A percentile compares a stretch with the other conserved stretches of the same genome.
Conservation (phyloP, 2,113 vertebrate species). For the Phyllostomus discolor region DNA sequence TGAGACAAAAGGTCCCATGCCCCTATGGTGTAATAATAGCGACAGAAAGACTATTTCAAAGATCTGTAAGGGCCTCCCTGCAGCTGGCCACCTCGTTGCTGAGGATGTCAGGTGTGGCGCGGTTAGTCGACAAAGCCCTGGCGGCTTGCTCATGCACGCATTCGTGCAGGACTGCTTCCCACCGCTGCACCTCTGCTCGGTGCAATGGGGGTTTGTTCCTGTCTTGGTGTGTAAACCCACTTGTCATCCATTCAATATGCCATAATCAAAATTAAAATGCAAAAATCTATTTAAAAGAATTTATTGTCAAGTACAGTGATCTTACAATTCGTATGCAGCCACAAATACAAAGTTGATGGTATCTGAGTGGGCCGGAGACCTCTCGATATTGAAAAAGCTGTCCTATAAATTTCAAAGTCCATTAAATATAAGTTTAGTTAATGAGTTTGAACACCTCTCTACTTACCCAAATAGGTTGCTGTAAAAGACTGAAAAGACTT, state of each 20-base stretch:
- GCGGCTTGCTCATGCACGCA: background rate
- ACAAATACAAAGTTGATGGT: background rate
- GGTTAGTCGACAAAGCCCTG: no score
- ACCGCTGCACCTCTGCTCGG: background rate
- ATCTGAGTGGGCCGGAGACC: background rate
- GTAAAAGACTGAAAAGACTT: slow-evolving; percentile 49
- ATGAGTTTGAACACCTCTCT: slow-evolving; percentile 42
- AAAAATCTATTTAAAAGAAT: background rate
- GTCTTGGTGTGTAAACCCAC: background rate
- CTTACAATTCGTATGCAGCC: background rate
- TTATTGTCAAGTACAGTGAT: background rate
- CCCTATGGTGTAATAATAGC: background rate
- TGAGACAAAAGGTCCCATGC: background rate
- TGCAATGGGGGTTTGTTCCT: background rate
- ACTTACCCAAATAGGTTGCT: slow-evolving; percentile 12
- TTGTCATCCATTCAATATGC: background rate
- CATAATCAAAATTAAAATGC: slow-evolving; percentile 19
- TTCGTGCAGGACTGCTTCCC: background rate
- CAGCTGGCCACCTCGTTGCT: background rate
- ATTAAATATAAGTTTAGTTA: slow-evolving; percentile 2
- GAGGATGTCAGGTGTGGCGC: background rate
- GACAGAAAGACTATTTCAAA: background rate
- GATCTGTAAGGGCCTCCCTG: background rate
- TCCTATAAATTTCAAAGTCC: background rate
- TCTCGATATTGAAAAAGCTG: background rate